Percentiles rank a stretch among this genome's conserved stretches.
phyloP scores from a whole-genome alignment of 2,888 invertebrate species.

The Dinocampus coccinellae region DNA sequence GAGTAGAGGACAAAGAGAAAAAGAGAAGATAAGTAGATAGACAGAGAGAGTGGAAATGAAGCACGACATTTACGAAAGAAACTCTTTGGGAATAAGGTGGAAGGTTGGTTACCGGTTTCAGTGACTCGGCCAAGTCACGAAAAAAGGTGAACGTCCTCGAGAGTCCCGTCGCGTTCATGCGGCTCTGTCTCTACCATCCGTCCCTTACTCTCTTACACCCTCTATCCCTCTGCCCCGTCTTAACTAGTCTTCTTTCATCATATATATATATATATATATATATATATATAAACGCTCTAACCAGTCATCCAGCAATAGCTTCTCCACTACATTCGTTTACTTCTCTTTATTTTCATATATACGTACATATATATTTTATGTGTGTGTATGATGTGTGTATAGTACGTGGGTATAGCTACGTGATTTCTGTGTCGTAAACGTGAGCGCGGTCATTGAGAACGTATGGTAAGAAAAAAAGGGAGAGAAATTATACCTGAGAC shows the following conservation, averaged over 20 bases:
- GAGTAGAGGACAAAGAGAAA: no score
- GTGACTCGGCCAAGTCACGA: slow-evolving; percentile 63
- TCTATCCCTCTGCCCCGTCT: not conserved
- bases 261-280: not conserved
- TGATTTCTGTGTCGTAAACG: not conserved
- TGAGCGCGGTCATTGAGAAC: not conserved
- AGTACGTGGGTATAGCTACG: slow-evolving; percentile 5
- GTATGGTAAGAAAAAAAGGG: not conserved
- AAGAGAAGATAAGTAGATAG: not conserved
- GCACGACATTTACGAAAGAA: not conserved
- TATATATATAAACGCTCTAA: no score
- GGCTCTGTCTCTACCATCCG: not conserved
- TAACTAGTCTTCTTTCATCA: not conserved
- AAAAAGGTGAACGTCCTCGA: slow-evolving; percentile 68
- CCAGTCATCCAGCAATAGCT: slow-evolving; percentile 29
- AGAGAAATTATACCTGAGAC: slow-evolving; percentile 9
- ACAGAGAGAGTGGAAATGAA: slow-evolving; percentile 4
- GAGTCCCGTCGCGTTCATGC: slow-evolving; percentile 52
- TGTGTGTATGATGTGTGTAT: no score
- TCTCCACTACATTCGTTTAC: not conserved
- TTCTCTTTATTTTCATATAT: slow-evolving; percentile 5
- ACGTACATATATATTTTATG: slow-evolving; percentile 1
- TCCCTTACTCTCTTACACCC: slow-evolving; percentile 37
- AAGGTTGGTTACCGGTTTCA: slow-evolving; percentile 54
- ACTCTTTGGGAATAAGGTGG: slow-evolving; percentile 28